Conservation (phyloP, 2,888 invertebrate genomes). For the Lithophane semibrunnea region DNA sequence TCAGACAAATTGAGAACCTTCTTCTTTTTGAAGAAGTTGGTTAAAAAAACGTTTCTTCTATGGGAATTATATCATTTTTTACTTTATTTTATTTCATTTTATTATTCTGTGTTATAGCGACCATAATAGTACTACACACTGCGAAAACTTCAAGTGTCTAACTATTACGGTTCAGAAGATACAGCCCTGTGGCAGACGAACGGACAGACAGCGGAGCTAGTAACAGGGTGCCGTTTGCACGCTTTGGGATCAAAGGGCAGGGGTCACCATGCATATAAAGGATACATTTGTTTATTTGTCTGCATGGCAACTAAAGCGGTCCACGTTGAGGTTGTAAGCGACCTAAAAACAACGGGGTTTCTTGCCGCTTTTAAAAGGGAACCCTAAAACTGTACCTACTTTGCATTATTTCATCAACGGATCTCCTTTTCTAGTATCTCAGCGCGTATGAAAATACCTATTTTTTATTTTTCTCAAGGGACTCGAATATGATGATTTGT, state of each 20-base stretch:
- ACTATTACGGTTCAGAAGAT: not conserved
- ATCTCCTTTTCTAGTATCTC: conserved; percentile 1
- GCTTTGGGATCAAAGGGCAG: not conserved
- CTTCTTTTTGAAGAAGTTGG: too few species aligned
- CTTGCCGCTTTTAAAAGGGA: conserved; percentile 3
- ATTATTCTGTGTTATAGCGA: not conserved
- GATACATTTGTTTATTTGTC: not conserved
- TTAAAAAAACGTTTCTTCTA: not conserved
- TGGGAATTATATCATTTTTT: not conserved
- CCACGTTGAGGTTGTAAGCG: not conserved
- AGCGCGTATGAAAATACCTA: conserved; percentile 12
- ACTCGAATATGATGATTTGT: conserved; percentile 45
- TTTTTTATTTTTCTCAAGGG: conserved; percentile 16
- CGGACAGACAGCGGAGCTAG: not conserved
- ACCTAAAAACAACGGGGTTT: not conserved
- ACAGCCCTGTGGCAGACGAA: not conserved
- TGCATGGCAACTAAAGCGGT: not conserved
- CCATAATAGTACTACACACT: not conserved
- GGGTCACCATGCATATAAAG: not conserved
- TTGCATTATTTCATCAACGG: conserved; percentile 12
- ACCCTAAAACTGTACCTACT: not conserved
- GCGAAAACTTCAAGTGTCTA: not conserved
- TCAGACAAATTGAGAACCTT: too few species aligned
- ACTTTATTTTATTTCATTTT: too few species aligned
- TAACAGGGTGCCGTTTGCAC: not conserved